Conservation (phyloP, 2,888 invertebrate genomes). For the Eupsilia transversa region DNA sequence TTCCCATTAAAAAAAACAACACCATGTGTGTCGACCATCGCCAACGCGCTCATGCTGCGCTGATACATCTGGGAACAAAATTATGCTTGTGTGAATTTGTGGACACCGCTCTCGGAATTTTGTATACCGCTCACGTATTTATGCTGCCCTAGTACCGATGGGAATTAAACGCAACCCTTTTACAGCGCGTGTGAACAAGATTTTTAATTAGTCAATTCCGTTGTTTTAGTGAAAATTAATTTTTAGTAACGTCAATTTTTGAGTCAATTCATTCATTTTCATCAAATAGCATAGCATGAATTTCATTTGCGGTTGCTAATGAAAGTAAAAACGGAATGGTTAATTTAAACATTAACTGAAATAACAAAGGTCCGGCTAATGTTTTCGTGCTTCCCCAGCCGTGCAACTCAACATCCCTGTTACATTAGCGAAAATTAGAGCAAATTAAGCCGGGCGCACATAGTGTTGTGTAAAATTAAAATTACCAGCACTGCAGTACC, state of each 20-base stretch:
- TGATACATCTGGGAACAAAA: conserved; percentile 71
- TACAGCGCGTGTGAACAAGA: conserved; percentile 51
- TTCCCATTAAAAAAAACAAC: neutral
- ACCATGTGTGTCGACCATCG: conserved; percentile 16
- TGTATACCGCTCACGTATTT: conserved; percentile 45
- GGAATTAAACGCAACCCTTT: conserved; percentile 67
- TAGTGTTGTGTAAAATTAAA: conserved; percentile 71
- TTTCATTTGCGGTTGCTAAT: conserved; percentile 21
- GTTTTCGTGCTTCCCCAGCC: conserved; percentile 57
- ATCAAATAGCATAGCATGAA: conserved; percentile 11
- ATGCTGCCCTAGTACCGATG: conserved; percentile 71
- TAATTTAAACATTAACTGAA: conserved; percentile 47
- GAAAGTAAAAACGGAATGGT: conserved; percentile 36
- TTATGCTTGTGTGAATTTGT: conserved; percentile 64
- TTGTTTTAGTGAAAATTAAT: conserved; percentile 2
- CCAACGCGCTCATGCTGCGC: conserved; percentile 58
- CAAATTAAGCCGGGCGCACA: conserved; percentile 71
- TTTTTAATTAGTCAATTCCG: conserved; percentile 3
- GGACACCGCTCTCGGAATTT: conserved; percentile 48
- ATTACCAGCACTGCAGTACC: conserved; percentile 66
- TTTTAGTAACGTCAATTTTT: neutral
- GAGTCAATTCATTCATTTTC: conserved; percentile 13
- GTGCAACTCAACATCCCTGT: conserved; percentile 64
- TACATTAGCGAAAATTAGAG: conserved; percentile 75
- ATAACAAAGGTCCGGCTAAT: conserved; percentile 54